These are phyloP conservation scores for Syngnathus floridae DNA, from an alignment of 2,113 vertebrate species.

Conservation along the genomic window DNA sequence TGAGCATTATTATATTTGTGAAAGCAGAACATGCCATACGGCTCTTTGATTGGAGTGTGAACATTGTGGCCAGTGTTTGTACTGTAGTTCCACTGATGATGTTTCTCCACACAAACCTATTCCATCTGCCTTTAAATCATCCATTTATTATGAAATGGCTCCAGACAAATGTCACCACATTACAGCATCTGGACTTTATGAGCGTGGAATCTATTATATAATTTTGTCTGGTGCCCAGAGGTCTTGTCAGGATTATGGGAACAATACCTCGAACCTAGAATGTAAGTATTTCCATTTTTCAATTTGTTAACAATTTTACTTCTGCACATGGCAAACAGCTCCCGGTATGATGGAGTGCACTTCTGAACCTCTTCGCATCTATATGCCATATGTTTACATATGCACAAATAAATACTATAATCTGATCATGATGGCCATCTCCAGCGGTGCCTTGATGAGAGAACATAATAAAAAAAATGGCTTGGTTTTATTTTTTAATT, in stretches of 20 bases:
- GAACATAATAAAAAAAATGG: no score
- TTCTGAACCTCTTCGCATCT: background rate
- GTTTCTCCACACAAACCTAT: constrained; percentile 3
- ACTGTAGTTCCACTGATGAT: background rate
- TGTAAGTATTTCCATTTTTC: constrained; percentile 7
- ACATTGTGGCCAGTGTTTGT: background rate
- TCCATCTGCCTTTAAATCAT: background rate
- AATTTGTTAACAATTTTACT: constrained; percentile 5
- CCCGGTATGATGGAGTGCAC: background rate
- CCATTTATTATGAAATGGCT: background rate
- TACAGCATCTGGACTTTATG: constrained; percentile 10
- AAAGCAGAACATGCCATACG: background rate
- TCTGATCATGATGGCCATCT: no score
- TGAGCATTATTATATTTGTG: background rate
- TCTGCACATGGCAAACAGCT: background rate
- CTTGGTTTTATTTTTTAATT: no score
- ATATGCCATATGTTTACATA: background rate
- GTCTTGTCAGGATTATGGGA: constrained; percentile 14
- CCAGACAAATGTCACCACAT: constrained; percentile 5
- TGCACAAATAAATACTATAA: background rate
- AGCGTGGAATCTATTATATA: constrained; percentile 2
- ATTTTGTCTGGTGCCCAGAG: constrained; percentile 15
- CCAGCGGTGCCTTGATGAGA: no score
- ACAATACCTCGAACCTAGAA: constrained; percentile 10
- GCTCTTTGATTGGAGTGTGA: background rate